Percentiles rank a stretch among this genome's conserved stretches.
phyloP scores from a whole-genome alignment of 2,888 invertebrate genomes.

The Neoscelio sp. region DNA sequence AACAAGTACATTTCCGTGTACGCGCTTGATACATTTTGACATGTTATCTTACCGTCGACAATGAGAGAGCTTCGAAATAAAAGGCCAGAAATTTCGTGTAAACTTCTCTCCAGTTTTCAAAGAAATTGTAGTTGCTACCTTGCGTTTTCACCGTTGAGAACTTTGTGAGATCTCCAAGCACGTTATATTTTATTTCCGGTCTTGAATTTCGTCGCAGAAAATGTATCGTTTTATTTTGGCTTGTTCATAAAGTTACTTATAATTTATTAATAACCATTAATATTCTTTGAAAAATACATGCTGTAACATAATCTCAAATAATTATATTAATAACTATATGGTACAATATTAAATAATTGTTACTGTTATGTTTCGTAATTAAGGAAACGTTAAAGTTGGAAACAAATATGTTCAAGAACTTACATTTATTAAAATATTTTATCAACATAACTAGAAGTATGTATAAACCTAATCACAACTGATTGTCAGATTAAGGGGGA shows the following conservation, averaged over 20 bases:
- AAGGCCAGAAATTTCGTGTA: slow-evolving; percentile 32
- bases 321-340: too few species aligned
- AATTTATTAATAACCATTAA: background rate
- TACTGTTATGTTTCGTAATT: background rate
- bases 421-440: too few species aligned
- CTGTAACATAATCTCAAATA: too few species aligned
- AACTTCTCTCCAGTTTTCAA: slow-evolving; percentile 34
- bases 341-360: slow-evolving; percentile 5
- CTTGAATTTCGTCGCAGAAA: slow-evolving; percentile 36
- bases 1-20: slow-evolving; percentile 23
- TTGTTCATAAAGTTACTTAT: slow-evolving; percentile 26
- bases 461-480: too few species aligned
- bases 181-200: slow-evolving; percentile 34
- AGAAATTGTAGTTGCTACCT: slow-evolving; percentile 37
- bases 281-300: too few species aligned
- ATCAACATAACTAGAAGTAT: too few species aligned
- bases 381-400: background rate
- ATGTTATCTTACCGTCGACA: slow-evolving; percentile 24
- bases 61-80: slow-evolving; percentile 14
- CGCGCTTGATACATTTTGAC: slow-evolving; percentile 36
- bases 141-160: slow-evolving; percentile 26
- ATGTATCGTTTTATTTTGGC: slow-evolving; percentile 35
- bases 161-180: slow-evolving; percentile 19
- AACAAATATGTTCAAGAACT: too few species aligned
- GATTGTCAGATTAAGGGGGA: too few species aligned